These are phyloP conservation scores for Hemiprocne comata DNA, from an alignment of 2,113 vertebrate species.

Conservation along the genomic window DNA sequence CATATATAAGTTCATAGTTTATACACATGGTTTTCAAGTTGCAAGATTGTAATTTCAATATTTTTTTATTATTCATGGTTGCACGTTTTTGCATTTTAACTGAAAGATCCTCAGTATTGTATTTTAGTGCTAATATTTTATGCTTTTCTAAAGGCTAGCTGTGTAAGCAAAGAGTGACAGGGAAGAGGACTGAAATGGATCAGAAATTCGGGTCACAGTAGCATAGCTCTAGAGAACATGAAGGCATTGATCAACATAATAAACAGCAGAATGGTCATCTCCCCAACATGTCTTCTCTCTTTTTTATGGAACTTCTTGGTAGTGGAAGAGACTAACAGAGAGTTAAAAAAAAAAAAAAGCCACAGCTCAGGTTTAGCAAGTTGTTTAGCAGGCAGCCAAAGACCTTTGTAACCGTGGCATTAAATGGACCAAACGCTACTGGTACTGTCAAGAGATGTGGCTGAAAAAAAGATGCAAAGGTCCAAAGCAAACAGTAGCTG, in stretches of 20 bases:
- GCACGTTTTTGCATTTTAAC: background rate
- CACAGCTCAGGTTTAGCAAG: background rate
- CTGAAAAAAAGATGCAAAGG: background rate
- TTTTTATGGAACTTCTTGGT: background rate
- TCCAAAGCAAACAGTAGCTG: background rate
- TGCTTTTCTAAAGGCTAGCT: background rate
- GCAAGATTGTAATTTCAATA: background rate
- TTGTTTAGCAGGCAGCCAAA: background rate
- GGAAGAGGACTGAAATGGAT: background rate
- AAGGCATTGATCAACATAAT: background rate
- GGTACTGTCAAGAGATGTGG: background rate
- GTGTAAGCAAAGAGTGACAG: background rate
- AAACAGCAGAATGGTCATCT: background rate
- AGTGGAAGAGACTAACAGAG: background rate
- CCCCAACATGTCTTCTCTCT: background rate
- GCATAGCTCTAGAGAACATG: background rate
- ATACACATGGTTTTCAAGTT: background rate
- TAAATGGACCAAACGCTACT: background rate
- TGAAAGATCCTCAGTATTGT: background rate
- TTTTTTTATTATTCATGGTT: background rate
- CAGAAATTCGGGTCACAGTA: conserved; percentile 36
- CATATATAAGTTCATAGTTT: background rate
- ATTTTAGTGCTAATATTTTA: background rate
- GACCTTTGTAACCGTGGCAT: background rate
- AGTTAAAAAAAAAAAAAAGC: background rate